Evolutionary conservation across 2,797 vertebrate species (phyloP).

Genomic region (Heterohyrax brucei): DNA sequence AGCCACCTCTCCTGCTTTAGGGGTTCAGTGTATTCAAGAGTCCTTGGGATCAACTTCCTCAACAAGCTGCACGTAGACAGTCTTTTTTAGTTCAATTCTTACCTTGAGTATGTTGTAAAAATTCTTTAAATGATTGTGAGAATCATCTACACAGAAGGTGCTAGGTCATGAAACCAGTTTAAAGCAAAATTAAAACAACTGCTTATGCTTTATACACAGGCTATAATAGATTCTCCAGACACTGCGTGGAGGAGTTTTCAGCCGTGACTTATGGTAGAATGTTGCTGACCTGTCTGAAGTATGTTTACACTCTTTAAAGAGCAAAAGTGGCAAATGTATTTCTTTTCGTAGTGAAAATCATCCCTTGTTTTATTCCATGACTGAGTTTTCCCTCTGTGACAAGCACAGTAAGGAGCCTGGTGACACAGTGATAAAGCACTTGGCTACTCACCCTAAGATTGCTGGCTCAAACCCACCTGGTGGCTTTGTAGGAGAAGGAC

Average conservation of each 20-base stretch:
- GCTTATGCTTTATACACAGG: not conserved
- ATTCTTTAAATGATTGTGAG: slow-evolving; percentile 1
- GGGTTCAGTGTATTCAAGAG: not conserved
- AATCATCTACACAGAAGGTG: not conserved
- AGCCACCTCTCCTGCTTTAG: not conserved
- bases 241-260: not conserved
- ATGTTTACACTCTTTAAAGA: slow-evolving; percentile 30
- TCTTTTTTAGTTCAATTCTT: not conserved
- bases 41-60: not conserved
- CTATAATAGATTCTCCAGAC: not conserved
- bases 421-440: no score
- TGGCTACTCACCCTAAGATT: no score
- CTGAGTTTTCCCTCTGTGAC: not conserved
- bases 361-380: not conserved
- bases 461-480: no score
- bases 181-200: not conserved
- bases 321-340: not conserved
- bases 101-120: not conserved
- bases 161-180: not conserved
- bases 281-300: not conserved
- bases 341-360: not conserved
- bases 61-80: not conserved
- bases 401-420: not conserved
- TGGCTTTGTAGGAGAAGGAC: no score
- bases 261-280: not conserved